These are phyloP conservation scores for Drosophila pegasa DNA, from an alignment of 2,888 invertebrate species.

Conservation along the genomic window DNA sequence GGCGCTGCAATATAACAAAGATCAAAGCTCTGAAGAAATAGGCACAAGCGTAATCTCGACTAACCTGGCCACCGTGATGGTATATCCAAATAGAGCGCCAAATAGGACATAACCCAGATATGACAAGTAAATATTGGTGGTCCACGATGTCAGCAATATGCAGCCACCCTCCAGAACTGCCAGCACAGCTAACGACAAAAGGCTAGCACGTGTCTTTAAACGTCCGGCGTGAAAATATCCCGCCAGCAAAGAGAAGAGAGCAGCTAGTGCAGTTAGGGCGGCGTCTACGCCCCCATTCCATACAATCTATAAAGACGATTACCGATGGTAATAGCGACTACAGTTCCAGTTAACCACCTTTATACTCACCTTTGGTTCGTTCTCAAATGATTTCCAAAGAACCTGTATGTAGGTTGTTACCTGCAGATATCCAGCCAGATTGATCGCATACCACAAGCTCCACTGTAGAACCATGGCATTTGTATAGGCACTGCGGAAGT, in stretches of 20 bases:
- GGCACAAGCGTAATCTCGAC: background rate
- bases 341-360: background rate
- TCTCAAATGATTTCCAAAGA: constrained; percentile 88
- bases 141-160: constrained; percentile 86
- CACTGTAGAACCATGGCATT: constrained; percentile 88
- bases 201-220: constrained; percentile 83
- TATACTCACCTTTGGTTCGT: no score
- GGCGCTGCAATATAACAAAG: no score
- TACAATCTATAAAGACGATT: constrained; percentile 63
- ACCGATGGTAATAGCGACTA: background rate
- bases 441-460: constrained; percentile 92
- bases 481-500: no score
- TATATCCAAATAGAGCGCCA: constrained; percentile 91
- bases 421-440: constrained; percentile 90
- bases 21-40: constrained; percentile 59
- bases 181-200: constrained; percentile 85
- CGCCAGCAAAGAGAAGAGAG: constrained; percentile 87
- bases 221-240: constrained; percentile 84
- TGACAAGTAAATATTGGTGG: constrained; percentile 88
- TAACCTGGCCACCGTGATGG: constrained; percentile 82
- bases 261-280: constrained; percentile 89
- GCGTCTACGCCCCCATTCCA: constrained; percentile 94
- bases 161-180: constrained; percentile 87
- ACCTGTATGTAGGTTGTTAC: constrained; percentile 90
- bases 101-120: constrained; percentile 91